phyloP scores from a whole-genome alignment of 2,113 vertebrate species.

The Calyptommatus sinebrachiatus region DNA sequence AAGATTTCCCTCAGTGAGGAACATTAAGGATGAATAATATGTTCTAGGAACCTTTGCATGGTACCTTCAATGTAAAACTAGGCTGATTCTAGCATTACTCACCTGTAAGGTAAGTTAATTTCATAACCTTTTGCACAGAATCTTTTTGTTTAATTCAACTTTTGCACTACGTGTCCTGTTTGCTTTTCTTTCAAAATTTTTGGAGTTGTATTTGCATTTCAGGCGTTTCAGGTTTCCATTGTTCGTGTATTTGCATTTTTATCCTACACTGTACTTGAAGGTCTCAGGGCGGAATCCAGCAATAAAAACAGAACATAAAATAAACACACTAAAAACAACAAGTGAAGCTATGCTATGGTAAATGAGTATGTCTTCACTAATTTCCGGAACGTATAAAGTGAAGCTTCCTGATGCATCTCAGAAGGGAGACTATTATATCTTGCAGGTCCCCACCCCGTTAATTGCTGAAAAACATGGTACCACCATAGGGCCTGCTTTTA shows the following conservation, averaged over 20 bases:
- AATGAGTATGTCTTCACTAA: too few relatives aligned
- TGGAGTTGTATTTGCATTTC: not conserved
- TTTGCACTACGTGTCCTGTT: too few relatives aligned
- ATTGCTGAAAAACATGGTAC: too few relatives aligned
- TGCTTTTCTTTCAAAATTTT: not conserved
- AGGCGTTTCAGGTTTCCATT: not conserved
- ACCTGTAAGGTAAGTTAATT: slow-evolving; percentile 1
- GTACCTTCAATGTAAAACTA: not conserved
- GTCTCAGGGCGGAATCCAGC: too few relatives aligned
- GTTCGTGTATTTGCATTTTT: not conserved
- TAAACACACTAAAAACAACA: not conserved
- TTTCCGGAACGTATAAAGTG: too few relatives aligned
- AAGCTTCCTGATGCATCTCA: not conserved
- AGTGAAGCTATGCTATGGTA: too few relatives aligned
- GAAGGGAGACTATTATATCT: not conserved
- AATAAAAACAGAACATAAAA: too few relatives aligned
- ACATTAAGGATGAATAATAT: not conserved
- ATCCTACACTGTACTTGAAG: too few relatives aligned
- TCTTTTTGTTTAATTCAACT: not conserved
- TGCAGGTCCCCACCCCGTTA: too few relatives aligned
- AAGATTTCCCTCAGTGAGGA: not conserved
- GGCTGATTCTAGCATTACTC: not conserved
- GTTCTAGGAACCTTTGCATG: not conserved
- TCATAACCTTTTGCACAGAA: not conserved
- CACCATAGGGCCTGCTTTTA: too few relatives aligned